A percentile compares a stretch with the other conserved stretches of the same genome.
These are phyloP conservation scores for Cichladusa arquata DNA, from an alignment of 2,113 vertebrate species.

Conservation along the genomic window DNA sequence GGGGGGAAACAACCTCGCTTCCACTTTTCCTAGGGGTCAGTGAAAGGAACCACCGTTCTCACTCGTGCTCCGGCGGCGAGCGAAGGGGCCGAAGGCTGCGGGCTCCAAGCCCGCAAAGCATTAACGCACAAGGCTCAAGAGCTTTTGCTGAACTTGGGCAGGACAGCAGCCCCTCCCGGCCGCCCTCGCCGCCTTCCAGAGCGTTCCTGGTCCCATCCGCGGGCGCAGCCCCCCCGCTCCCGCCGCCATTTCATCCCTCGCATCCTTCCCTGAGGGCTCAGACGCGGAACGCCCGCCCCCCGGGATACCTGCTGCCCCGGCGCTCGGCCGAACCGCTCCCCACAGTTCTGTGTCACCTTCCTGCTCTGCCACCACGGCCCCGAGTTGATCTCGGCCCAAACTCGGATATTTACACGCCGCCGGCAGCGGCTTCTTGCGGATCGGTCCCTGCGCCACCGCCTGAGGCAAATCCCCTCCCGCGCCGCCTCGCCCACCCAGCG, in stretches of 20 bases:
- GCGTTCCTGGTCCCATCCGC: not conserved
- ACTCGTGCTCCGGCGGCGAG: not conserved
- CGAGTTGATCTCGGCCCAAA: not conserved
- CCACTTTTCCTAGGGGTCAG: not conserved
- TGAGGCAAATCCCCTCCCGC: not conserved
- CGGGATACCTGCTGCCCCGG: conserved; percentile 12
- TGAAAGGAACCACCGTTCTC: not conserved
- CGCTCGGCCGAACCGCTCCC: not conserved
- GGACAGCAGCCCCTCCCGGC: not conserved
- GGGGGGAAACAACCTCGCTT: not conserved
- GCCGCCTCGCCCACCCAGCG: not conserved
- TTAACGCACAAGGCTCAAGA: rapidly evolving
- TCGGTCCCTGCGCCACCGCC: not conserved
- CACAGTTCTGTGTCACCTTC: not conserved
- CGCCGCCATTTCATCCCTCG: not conserved
- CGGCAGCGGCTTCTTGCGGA: not conserved
- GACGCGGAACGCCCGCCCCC: not conserved
- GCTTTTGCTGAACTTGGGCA: not conserved
- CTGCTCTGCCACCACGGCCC: not conserved
- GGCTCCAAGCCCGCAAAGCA: not conserved
- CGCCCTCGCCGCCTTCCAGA: not conserved
- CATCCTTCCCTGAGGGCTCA: not conserved
- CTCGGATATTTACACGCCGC: not conserved
- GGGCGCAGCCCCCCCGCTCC: not conserved
- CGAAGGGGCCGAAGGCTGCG: not conserved